These are phyloP conservation scores for Leucoraja ocellata DNA, from an alignment of 2,797 vertebrate species.

Conservation along the genomic window DNA sequence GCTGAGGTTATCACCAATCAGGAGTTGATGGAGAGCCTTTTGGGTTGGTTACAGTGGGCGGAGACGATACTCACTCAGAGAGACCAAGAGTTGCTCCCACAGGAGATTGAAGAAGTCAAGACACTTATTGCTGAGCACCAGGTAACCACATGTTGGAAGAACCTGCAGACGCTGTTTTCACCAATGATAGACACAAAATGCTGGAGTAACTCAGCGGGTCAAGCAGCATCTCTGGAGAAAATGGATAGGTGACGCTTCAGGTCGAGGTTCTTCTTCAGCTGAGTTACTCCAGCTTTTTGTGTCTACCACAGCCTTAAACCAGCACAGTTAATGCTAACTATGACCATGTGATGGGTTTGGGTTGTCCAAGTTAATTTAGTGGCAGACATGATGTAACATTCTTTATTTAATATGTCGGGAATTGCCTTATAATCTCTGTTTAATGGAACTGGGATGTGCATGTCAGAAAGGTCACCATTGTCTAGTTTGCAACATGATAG, in stretches of 20 bases:
- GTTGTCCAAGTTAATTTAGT: not conserved
- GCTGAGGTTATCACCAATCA: constrained; percentile 77
- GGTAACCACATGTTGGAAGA: constrained; percentile 54
- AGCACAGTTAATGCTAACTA: too few relatives aligned
- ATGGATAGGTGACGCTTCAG: too few relatives aligned
- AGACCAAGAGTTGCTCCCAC: constrained; percentile 81
- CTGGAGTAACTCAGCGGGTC: too few relatives aligned
- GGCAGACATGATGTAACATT: not conserved
- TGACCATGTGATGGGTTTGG: not conserved
- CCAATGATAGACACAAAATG: too few relatives aligned
- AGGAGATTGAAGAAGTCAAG: constrained; percentile 92
- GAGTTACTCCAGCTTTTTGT: too few relatives aligned
- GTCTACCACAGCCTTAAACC: constrained; percentile 45
- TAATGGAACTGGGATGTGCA: not conserved
- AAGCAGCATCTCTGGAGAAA: too few relatives aligned
- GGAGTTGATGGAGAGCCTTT: constrained; percentile 81
- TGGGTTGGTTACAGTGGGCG: constrained; percentile 91
- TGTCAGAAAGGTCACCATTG: not conserved
- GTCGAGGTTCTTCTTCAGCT: too few relatives aligned
- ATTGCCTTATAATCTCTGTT: not conserved
- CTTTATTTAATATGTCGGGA: not conserved
- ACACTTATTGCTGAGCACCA: constrained; percentile 89
- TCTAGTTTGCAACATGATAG: not conserved
- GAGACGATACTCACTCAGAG: constrained; percentile 82
- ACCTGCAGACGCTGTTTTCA: too few relatives aligned